Evolutionary conservation across 2,888 invertebrate genomes (phyloP).

Genomic region (Xanthorhoe designata): DNA sequence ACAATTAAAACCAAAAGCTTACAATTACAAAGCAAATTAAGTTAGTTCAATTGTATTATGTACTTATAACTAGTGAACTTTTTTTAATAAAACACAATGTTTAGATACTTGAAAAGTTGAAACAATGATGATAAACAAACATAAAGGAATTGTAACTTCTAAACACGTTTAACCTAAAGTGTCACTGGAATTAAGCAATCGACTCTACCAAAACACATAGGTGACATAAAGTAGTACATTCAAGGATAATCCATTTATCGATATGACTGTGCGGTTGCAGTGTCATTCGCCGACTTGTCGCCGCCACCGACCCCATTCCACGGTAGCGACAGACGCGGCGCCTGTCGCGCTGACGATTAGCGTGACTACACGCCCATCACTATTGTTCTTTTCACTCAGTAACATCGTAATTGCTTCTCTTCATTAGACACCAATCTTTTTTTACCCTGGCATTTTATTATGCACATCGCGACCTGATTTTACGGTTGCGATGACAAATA

Average conservation of each 20-base stretch:
- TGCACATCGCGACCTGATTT: constrained; percentile 47
- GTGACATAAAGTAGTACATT: constrained; percentile 34
- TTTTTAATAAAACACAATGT: too few species aligned
- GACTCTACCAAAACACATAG: background rate
- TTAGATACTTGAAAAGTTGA: too few species aligned
- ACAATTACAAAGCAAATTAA: too few species aligned
- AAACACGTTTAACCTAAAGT: background rate
- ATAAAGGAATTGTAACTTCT: too few species aligned
- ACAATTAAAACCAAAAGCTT: too few species aligned
- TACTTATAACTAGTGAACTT: too few species aligned
- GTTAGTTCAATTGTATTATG: too few species aligned
- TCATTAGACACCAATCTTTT: constrained; percentile 34
- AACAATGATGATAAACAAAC: too few species aligned
- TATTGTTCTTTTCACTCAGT: constrained; percentile 67
- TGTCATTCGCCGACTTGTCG: constrained; percentile 54
- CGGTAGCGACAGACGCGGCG: constrained; percentile 59
- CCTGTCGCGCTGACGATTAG: constrained; percentile 68
- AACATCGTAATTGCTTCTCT: constrained; percentile 53
- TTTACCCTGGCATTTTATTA: constrained; percentile 33
- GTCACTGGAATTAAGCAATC: background rate
- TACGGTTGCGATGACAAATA: constrained; percentile 47
- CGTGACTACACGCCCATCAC: constrained; percentile 68
- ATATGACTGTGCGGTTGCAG: constrained; percentile 58
- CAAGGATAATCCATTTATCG: constrained; percentile 61
- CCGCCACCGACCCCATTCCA: constrained; percentile 62